Conservation (phyloP, 2,888 invertebrate species). For the Conus canariensis region DNA sequence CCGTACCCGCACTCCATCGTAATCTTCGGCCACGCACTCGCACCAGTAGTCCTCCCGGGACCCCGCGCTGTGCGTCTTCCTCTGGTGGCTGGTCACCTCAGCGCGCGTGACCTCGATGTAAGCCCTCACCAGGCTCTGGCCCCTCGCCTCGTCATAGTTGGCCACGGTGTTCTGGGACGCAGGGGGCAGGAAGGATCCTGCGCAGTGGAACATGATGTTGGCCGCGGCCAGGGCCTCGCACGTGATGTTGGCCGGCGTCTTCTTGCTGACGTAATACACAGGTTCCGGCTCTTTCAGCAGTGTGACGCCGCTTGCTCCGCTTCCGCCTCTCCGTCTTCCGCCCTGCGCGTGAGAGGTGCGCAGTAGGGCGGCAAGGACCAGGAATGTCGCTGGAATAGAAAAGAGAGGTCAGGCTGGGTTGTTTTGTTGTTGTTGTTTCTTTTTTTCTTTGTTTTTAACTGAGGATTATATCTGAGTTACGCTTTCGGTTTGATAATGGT, state of each 20-base stretch:
- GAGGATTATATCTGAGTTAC: too few species aligned
- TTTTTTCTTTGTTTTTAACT: too few species aligned
- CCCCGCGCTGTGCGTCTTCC: neutral
- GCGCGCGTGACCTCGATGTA: conserved; percentile 42
- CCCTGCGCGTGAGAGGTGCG: conserved; percentile 28
- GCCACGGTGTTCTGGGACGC: conserved; percentile 45
- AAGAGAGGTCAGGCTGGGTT: neutral
- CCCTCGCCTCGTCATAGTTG: conserved; percentile 35
- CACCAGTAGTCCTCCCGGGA: conserved; percentile 41
- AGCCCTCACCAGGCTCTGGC: conserved; percentile 37
- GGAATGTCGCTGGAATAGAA: conserved; percentile 48
- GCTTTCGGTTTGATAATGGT: too few species aligned
- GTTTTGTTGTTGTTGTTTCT: too few species aligned
- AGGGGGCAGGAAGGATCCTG: conserved; percentile 47
- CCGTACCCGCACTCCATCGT: neutral
- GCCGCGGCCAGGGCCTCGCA: conserved; percentile 49
- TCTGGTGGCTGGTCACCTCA: conserved; percentile 33
- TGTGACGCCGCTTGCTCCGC: neutral
- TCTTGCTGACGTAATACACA: conserved; percentile 47
- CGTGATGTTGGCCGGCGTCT: conserved; percentile 42
- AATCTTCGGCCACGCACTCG: conserved; percentile 41
- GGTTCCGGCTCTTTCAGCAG: conserved; percentile 45
- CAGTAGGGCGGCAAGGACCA: conserved; percentile 23
- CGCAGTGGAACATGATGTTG: conserved; percentile 48
- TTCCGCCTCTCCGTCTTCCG: neutral